Conservation (phyloP, 2,888 invertebrate genomes). For the Alitta virens region DNA sequence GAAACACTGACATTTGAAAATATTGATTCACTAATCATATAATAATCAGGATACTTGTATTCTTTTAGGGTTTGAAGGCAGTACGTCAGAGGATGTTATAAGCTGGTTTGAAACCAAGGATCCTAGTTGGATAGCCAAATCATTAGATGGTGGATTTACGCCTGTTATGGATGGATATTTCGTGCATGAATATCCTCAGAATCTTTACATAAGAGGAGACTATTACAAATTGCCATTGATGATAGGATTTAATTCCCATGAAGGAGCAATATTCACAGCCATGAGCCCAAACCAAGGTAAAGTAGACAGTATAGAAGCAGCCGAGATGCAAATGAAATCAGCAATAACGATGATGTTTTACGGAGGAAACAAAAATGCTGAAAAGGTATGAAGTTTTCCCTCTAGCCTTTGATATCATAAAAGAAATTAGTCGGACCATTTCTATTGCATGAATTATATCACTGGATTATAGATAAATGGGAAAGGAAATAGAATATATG, state of each 20-base stretch:
- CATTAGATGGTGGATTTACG: slow-evolving; percentile 4
- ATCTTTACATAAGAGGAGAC: neutral
- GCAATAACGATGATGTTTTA: slow-evolving; percentile 1
- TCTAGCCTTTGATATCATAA: too few relatives aligned
- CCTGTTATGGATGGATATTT: slow-evolving; percentile 13
- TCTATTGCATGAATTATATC: too few relatives aligned
- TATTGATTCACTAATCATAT: too few relatives aligned
- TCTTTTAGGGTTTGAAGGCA: neutral
- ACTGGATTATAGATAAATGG: too few relatives aligned
- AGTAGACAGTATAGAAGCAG: neutral
- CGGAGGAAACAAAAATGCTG: neutral
- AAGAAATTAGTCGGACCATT: too few relatives aligned
- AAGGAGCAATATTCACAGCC: slow-evolving; percentile 14
- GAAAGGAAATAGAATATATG: too few relatives aligned
- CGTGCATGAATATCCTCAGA: neutral
- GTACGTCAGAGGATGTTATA: neutral
- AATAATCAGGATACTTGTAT: too few relatives aligned
- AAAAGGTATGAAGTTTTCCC: neutral
- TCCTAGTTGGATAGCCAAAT: slow-evolving; percentile 5
- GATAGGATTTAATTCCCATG: slow-evolving; percentile 19
- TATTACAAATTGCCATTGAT: slow-evolving; percentile 14
- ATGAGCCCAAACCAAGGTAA: neutral
- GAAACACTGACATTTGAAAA: too few relatives aligned
- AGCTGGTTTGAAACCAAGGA: neutral
- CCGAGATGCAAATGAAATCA: neutral